Percentiles rank a stretch among this genome's conserved stretches.
phyloP scores from a whole-genome alignment of 2,797 vertebrate genomes.

The Poeciliopsis presidionis region DNA sequence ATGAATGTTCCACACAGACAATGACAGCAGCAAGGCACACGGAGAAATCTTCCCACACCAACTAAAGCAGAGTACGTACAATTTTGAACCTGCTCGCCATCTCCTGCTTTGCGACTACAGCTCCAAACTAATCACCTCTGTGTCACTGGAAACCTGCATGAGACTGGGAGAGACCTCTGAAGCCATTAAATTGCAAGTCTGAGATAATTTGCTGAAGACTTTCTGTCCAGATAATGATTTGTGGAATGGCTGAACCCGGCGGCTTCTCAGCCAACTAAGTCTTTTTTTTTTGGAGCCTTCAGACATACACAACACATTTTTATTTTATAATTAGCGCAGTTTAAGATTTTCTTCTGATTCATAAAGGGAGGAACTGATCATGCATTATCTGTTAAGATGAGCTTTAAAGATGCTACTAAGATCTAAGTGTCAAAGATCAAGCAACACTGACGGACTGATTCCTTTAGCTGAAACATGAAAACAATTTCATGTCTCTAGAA shows the following conservation, averaged over 20 bases:
- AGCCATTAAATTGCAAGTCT: conserved; percentile 86
- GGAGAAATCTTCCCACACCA: conserved; percentile 59
- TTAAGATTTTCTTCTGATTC: conserved; percentile 11
- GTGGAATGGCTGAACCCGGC: conserved; percentile 72
- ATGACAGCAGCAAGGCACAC: conserved; percentile 21
- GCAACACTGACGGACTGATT: neutral
- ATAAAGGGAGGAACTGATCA: conserved; percentile 13
- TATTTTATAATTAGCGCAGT: conserved; percentile 41
- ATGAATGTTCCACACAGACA: conserved; percentile 40
- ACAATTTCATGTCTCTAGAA: neutral
- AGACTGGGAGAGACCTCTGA: conserved; percentile 76
- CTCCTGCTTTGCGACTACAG: conserved; percentile 81
- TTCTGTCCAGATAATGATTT: conserved; percentile 76
- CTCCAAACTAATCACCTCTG: conserved; percentile 80
- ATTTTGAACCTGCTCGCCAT: conserved; percentile 71
- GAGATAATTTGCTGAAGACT: conserved; percentile 81
- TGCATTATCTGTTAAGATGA: conserved; percentile 3
- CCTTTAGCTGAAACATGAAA: neutral
- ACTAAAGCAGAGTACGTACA: conserved; percentile 52
- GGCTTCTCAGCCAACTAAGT: conserved; percentile 56
- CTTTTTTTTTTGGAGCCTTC: conserved; percentile 20
- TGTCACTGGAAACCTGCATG: conserved; percentile 74
- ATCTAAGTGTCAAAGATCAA: neutral
- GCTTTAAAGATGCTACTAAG: neutral
- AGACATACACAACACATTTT: conserved; percentile 32